phyloP scores from a whole-genome alignment of 2,113 vertebrate genomes.

The Sclerurus mexicanus region DNA sequence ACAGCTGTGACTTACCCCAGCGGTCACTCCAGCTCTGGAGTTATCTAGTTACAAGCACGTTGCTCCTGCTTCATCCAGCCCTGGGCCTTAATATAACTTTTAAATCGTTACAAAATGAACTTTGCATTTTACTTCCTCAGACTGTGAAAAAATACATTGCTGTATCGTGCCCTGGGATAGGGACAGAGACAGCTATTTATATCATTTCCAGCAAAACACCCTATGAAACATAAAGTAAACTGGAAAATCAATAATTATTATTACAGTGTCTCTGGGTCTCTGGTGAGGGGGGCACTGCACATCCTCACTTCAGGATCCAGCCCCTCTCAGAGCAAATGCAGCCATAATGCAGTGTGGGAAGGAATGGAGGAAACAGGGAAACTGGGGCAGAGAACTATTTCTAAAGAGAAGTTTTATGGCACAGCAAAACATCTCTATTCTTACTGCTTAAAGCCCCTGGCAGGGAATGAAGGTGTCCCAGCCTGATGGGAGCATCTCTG shows the following conservation, averaged over 20 bases:
- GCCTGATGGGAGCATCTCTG: neutral
- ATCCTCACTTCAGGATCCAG: neutral
- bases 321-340: neutral
- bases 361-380: neutral
- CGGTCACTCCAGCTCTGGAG: neutral
- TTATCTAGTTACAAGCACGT: conserved; percentile 50
- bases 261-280: neutral
- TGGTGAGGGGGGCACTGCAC: neutral
- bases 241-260: conserved; percentile 51
- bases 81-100: conserved; percentile 56
- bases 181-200: conserved; percentile 27
- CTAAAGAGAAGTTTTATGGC: neutral
- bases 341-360: rapidly evolving
- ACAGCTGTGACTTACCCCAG: conserved; percentile 38
- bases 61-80: neutral
- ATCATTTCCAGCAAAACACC: conserved; percentile 26
- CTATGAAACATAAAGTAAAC: neutral
- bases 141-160: neutral
- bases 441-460: neutral
- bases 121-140: conserved; percentile 6
- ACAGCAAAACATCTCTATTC: neutral
- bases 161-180: neutral
- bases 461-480: neutral
- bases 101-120: neutral
- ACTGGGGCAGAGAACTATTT: neutral